Percentiles rank a stretch among this genome's conserved stretches.
These are phyloP conservation scores for Platypus cylindrus DNA, from an alignment of 2,888 invertebrate species.

Conservation along the genomic window DNA sequence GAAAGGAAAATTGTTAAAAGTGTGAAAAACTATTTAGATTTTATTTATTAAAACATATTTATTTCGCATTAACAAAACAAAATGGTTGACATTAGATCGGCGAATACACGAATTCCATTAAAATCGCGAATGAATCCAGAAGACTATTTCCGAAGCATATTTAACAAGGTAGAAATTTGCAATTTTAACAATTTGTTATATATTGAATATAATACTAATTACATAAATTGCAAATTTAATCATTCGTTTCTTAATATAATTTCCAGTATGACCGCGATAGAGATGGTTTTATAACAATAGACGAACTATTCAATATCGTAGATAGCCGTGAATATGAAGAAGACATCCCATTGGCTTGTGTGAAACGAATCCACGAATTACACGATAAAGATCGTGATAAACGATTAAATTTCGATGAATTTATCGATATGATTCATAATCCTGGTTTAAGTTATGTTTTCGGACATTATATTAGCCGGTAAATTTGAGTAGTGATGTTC, in stretches of 20 bases:
- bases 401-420: slow-evolving; percentile 57
- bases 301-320: slow-evolving; percentile 50
- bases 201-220: neutral
- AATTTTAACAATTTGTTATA: neutral
- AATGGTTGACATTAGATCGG: too few relatives aligned
- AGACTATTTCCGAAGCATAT: slow-evolving; percentile 22
- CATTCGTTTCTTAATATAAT: slow-evolving; percentile 1
- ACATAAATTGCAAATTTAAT: neutral
- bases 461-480: slow-evolving; percentile 50
- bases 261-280: slow-evolving; percentile 57
- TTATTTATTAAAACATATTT: too few relatives aligned
- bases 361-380: slow-evolving; percentile 51
- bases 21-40: too few relatives aligned
- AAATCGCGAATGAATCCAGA: slow-evolving; percentile 16
- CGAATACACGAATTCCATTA: too few relatives aligned
- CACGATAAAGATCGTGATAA: slow-evolving; percentile 55
- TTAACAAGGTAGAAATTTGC: slow-evolving; percentile 26
- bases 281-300: slow-evolving; percentile 56
- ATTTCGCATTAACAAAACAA: too few relatives aligned
- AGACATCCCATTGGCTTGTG: slow-evolving; percentile 48
- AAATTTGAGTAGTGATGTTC: too few relatives aligned
- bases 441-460: slow-evolving; percentile 51
- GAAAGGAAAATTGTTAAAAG: too few relatives aligned
- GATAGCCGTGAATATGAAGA: slow-evolving; percentile 48
- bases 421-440: slow-evolving; percentile 54